Percentiles rank a stretch among this genome's conserved stretches.
Evolutionary conservation across 1,140 invertebrate genomes (phyloP).

Genomic region (Pantala flavescens): DNA sequence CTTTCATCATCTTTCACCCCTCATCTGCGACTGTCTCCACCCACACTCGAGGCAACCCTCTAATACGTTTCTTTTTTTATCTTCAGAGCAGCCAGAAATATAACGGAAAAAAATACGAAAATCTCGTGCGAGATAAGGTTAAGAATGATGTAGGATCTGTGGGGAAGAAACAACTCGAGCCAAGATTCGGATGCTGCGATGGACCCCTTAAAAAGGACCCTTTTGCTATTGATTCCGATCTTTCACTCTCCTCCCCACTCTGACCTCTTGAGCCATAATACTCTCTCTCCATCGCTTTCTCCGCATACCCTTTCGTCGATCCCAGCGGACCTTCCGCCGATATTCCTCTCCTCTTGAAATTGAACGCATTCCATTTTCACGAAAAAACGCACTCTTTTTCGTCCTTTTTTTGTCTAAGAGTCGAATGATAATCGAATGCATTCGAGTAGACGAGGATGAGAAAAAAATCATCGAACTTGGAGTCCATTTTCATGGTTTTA

Average conservation of each 20-base stretch:
- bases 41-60: neutral
- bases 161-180: neutral
- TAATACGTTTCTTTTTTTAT: neutral
- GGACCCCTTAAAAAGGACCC: neutral
- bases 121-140: neutral
- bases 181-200: neutral
- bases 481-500: too few species aligned
- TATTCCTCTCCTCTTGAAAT: too few species aligned
- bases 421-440: too few species aligned
- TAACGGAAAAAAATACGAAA: slow-evolving; percentile 8
- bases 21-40: neutral
- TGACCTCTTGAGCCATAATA: neutral
- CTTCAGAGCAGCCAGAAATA: neutral
- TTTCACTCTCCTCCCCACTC: neutral
- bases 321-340: too few species aligned
- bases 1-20: neutral
- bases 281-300: neutral
- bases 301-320: neutral
- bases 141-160: neutral
- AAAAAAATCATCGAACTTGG: too few species aligned
- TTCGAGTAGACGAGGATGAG: too few species aligned
- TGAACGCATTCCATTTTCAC: too few species aligned
- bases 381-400: too few species aligned
- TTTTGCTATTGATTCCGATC: neutral
- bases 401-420: too few species aligned